Evolutionary conservation across 1,140 invertebrate genomes (phyloP), one percentile per base, ranked within the genome.

Genomic region (Brachystomella parvula): DNA sequence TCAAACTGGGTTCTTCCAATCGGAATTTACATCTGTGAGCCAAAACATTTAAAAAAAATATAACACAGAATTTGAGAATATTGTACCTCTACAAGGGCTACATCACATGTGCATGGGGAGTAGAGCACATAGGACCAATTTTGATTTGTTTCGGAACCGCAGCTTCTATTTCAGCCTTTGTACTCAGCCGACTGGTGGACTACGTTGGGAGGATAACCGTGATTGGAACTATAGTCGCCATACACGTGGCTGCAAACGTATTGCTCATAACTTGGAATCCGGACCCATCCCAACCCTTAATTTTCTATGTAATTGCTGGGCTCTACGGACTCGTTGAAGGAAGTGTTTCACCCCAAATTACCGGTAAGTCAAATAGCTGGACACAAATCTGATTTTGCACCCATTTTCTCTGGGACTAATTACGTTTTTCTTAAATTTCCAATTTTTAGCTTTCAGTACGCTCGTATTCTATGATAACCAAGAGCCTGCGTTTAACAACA

Each of bases 401-500:
- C n/a, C n/a, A n/a, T n/a, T n/a, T n/a, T n/a, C n/a, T n/a, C n/a
- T n/a, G n/a, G n/a, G n/a, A n/a, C n/a, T n/a, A 53, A 53, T 53
- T 6, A 53, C 21, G 12, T 19, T 19, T 53, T 9, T 15, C 12
- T 53, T 53, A 17, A 24, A 53, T 24, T 9, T 53, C 24, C 24
- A 24, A 44, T 19, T 53, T 19, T 53, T 53, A 53, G 49, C 49
- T 6, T 53, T 53, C 24, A 15, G 12, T 6, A 24, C 49, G 12
- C 49, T 53, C 21, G 21, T 53, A 15, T 53, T 53, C 49, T 24
- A 9, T 19, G 49, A 53, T 24, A 24, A 9, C 6, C 12, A 53
- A 53, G 49, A 53, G 24, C 12, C 49, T 53, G 49, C 49, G 15
- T 53, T 53, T 53, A 53, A 53, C 49, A 53, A 53, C 24, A 15